phyloP scores from a whole-genome alignment of 2,113 vertebrate species.

The Herpailurus yagouaroundi region DNA sequence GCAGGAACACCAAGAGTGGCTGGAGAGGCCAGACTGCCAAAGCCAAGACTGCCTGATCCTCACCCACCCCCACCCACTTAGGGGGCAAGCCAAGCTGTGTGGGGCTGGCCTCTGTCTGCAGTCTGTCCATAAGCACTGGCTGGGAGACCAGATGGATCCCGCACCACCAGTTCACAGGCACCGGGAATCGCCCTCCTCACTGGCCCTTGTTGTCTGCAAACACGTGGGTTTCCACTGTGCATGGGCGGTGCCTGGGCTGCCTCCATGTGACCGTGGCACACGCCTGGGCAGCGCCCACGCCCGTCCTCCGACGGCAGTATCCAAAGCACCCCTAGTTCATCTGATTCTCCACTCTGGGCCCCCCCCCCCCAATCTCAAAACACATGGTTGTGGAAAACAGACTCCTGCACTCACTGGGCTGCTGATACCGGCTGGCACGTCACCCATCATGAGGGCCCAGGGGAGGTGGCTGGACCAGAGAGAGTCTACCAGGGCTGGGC shows the following conservation, averaged over 20 bases:
- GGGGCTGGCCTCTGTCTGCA: neutral
- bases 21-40: neutral
- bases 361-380: neutral
- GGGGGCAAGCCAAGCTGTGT: neutral
- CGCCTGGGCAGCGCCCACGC: accelerated
- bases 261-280: neutral
- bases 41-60: neutral
- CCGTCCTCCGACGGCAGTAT: neutral
- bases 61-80: too few species aligned
- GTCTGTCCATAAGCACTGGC: neutral
- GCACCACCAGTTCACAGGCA: neutral
- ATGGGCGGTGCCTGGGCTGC: neutral
- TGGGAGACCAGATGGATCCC: neutral
- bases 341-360: neutral
- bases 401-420: neutral
- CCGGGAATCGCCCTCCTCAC: neutral
- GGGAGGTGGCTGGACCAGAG: neutral
- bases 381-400: neutral
- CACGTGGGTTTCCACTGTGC: neutral
- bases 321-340: neutral
- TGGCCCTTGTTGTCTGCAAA: neutral
- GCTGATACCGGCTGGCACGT: neutral
- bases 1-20: neutral
- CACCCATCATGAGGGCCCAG: too few species aligned
- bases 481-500: neutral